A percentile compares a stretch with the other conserved stretches of the same genome.
phyloP scores from a whole-genome alignment of 2,797 vertebrate genomes.

The Myotis daubentonii region DNA sequence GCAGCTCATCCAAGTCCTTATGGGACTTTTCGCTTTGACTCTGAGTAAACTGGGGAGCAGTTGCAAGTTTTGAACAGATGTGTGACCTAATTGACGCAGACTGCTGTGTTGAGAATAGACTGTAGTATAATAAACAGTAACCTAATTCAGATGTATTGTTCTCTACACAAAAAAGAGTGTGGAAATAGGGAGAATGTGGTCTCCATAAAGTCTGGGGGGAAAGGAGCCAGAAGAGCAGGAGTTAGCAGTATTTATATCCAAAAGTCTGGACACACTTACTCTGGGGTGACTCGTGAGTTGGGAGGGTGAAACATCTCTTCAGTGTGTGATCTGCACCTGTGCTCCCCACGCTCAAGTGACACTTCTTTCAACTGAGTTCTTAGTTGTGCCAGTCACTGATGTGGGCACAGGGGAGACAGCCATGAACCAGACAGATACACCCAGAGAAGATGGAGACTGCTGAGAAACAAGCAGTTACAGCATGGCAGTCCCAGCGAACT shows the following conservation, averaged over 20 bases:
- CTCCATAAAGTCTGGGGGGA: background rate
- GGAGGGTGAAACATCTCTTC: background rate
- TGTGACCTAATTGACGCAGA: background rate
- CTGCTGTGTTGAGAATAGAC: conserved; percentile 4
- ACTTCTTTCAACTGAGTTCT: background rate
- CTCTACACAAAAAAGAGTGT: background rate
- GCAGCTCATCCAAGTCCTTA: background rate
- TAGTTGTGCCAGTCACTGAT: background rate
- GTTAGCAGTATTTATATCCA: background rate
- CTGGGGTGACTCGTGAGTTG: background rate
- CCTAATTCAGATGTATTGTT: background rate
- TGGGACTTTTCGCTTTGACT: background rate
- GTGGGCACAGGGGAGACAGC: background rate
- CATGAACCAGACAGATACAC: background rate
- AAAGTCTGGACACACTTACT: background rate
- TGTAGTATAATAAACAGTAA: background rate
- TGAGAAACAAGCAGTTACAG: background rate
- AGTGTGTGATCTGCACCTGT: background rate
- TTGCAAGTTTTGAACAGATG: background rate
- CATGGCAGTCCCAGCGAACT: background rate
- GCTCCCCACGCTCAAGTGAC: background rate
- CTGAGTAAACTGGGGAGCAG: background rate
- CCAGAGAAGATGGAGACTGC: background rate
- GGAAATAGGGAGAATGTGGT: background rate
- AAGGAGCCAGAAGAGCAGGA: conserved; percentile 23